Base-by-base conservation (phyloP, 2,113 vertebrate genomes). In the Mus pahari region DNA sequence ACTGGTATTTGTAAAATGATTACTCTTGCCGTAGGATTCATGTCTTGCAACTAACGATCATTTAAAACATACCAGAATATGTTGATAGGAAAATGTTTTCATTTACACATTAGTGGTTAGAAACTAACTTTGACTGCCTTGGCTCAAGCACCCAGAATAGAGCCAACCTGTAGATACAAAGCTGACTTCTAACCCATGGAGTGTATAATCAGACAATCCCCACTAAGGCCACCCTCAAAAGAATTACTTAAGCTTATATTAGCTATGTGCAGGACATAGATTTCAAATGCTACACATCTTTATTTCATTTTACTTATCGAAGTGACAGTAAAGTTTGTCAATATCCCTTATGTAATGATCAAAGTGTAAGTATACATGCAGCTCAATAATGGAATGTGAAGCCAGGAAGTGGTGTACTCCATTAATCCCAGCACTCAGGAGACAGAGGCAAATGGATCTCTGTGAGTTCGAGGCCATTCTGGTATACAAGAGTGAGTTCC, bases 21-120 rank as follows among this genome's bases (percentile, higher is more conserved):
- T 96, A 93, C 50, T 96, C n/a, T 45, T 87, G 22, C 33, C 78
- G 97, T 97, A 98, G 95, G 98, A 1, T 94, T 98, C 50, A n/a
- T 90, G 19, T 96, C 78, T 95, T 92, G 31, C 71, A 98, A 96
- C 55, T 71, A 71, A 55, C 90, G 89, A 78, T 91, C 90, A 17
- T 87, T 83, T 94, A 89, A 92, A 94, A 93, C 16, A 19, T 60
- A 90, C 68, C 60, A 83, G 64, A 62, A 75, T 95, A 89, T 36
- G 64, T 75, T 96, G 91, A 22, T 78, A 93, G 93, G 53, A 24
- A 86, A 73, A 70, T 82, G 17, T 90, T 86, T 84, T 82, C 58
- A 42, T 78, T 73, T 94, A 86, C 24, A 74, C 16, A 26, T 82
- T 58, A 36, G 42, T 91, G 55, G 45, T 75, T 88, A 93, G 58